phyloP scores from a whole-genome alignment of 2,797 vertebrate genomes.

The Lagorchestes hirsutus region DNA sequence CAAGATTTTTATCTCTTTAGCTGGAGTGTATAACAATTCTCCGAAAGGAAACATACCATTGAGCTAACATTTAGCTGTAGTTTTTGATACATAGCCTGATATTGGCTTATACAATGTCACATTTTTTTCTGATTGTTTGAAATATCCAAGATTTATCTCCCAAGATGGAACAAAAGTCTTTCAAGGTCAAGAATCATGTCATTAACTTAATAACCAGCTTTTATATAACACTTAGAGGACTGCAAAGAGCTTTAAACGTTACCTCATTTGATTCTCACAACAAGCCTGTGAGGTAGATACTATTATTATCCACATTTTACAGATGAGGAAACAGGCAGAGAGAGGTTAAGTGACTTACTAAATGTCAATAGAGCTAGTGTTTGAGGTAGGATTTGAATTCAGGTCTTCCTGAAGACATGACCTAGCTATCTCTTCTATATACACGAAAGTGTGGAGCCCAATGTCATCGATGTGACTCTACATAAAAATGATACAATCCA shows the following conservation, averaged over 20 bases:
- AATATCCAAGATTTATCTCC: background rate
- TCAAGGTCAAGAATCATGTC: background rate
- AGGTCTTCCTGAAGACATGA: background rate
- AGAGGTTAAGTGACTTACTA: background rate
- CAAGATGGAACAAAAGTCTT: background rate
- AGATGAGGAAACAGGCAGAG: background rate
- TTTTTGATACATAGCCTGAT: background rate
- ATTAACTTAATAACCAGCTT: background rate
- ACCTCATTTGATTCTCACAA: background rate
- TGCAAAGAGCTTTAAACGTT: background rate
- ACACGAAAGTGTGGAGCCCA: background rate
- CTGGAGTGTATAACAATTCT: background rate
- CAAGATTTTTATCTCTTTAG: background rate
- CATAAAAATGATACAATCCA: background rate
- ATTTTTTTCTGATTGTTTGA: background rate
- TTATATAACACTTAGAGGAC: background rate
- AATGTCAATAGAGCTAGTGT: background rate
- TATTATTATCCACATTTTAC: background rate
- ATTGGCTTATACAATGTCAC: background rate
- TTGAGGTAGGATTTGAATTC: background rate
- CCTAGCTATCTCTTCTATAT: background rate
- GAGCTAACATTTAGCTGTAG: background rate
- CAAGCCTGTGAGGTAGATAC: background rate
- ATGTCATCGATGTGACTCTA: background rate
- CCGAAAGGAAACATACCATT: background rate